A percentile compares a stretch with the other conserved stretches of the same genome.
Conservation (phyloP, 2,797 vertebrate species). For the Antennarius maculatus region DNA sequence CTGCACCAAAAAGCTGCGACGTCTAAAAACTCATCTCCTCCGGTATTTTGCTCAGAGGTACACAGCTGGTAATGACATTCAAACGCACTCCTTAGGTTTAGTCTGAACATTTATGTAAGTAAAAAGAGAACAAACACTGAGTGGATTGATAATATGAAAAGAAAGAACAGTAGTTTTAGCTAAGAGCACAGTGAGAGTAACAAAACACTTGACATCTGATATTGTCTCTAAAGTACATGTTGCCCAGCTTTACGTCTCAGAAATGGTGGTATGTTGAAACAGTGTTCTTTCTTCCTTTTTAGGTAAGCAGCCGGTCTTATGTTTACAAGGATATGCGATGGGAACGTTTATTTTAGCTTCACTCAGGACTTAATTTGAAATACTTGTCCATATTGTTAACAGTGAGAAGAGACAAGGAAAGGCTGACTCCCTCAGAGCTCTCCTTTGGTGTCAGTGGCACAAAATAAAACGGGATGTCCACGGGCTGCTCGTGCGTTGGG, state of each 20-base stretch:
- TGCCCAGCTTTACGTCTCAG: conserved; percentile 45
- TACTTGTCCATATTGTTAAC: conserved; percentile 48
- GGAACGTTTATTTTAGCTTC: conserved; percentile 62
- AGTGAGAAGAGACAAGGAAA: conserved; percentile 23
- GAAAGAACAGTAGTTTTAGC: conserved; percentile 1
- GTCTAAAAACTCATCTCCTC: conserved; percentile 12
- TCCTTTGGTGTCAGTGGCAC: conserved; percentile 20
- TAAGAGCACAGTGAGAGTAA: conserved; percentile 17
- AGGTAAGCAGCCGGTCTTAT: conserved; percentile 29
- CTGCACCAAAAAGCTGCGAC: conserved; percentile 13
- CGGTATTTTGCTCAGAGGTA: conserved; percentile 4
- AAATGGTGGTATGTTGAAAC: conserved; percentile 56
- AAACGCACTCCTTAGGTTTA: background rate
- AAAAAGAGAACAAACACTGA: conserved; percentile 27
- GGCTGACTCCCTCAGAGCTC: conserved; percentile 14
- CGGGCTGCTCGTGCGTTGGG: conserved; percentile 40
- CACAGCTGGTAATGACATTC: conserved; percentile 53
- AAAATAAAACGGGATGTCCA: conserved; percentile 48
- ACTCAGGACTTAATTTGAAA: conserved; percentile 58
- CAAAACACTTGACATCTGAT: conserved; percentile 38
- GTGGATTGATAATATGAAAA: conserved; percentile 10
- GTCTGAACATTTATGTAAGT: conserved; percentile 8
- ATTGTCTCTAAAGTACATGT: conserved; percentile 45
- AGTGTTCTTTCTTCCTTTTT: conserved; percentile 58
- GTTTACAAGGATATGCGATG: conserved; percentile 53